Evolutionary conservation across 2,113 vertebrate species (phyloP).

Genomic region (Scortum barcoo): DNA sequence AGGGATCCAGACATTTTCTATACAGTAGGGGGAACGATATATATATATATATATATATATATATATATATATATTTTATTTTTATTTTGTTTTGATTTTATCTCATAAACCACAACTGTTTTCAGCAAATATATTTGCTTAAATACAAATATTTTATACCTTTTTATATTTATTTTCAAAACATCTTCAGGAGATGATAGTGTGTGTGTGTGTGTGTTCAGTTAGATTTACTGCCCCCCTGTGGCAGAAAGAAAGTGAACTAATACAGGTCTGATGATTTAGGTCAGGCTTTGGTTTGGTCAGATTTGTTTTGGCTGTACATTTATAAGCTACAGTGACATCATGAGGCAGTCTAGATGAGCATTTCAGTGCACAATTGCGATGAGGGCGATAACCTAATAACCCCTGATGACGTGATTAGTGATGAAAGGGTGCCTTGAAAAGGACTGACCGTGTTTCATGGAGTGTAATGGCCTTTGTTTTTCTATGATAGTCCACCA

Average conservation of each 20-base stretch:
- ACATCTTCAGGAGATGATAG: background rate
- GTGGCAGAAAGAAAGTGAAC: background rate
- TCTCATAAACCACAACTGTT: background rate
- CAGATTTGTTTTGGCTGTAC: background rate
- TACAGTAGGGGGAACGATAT: background rate
- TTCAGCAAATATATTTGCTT: background rate
- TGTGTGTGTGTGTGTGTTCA: background rate
- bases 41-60: too few relatives aligned
- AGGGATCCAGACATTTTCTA: background rate
- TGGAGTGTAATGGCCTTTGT: background rate
- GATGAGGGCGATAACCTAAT: background rate
- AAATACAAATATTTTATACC: too few relatives aligned
- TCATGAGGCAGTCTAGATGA: background rate
- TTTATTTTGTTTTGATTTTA: background rate
- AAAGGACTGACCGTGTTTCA: constrained; percentile 3
- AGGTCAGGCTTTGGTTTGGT: background rate
- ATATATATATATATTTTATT: too few relatives aligned
- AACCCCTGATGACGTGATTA: background rate
- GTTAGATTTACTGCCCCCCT: background rate
- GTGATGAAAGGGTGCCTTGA: background rate
- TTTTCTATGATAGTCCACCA: background rate
- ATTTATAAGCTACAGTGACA: background rate
- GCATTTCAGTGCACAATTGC: background rate
- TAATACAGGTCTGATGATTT: background rate
- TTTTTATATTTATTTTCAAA: background rate